phyloP scores from a whole-genome alignment of 2,888 invertebrate species.

The Polymixis flavicincta region DNA sequence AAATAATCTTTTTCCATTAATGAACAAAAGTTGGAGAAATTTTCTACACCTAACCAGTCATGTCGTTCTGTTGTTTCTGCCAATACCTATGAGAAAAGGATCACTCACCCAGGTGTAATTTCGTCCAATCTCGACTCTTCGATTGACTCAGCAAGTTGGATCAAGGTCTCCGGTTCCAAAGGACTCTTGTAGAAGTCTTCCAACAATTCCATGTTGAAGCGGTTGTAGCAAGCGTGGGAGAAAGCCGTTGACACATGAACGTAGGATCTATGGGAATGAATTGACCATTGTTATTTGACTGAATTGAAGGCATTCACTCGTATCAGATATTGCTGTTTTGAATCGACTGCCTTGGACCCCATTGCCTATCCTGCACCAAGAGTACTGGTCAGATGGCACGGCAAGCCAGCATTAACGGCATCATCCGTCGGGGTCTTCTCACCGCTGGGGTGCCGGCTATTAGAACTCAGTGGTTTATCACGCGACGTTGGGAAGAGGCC shows the following conservation, averaged over 20 bases:
- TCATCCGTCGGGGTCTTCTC: no score
- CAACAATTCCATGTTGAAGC: neutral
- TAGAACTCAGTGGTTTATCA: no score
- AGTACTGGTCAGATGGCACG: no score
- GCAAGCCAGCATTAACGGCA: no score
- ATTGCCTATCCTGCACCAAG: no score
- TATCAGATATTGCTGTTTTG: no score
- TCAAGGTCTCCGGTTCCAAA: conserved; percentile 17
- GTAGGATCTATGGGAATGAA: conserved; percentile 19
- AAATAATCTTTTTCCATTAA: neutral
- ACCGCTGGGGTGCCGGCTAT: no score
- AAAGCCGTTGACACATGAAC: conserved; percentile 33
- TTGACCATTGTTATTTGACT: neutral
- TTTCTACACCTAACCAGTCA: no score
- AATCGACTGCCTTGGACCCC: no score
- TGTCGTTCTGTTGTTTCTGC: no score
- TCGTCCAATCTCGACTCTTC: conserved; percentile 9
- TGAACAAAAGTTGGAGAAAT: neutral
- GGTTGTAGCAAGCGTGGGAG: conserved; percentile 7
- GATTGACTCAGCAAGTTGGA: conserved; percentile 17
- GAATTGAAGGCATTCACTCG: neutral
- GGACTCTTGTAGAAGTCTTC: conserved; percentile 35
- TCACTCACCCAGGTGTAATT: conserved; percentile 24
- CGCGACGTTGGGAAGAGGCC: no score
- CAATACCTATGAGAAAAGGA: no score